These are phyloP conservation scores for Cosmorhoe ocellata DNA, from an alignment of 2,888 invertebrate species.

Conservation along the genomic window DNA sequence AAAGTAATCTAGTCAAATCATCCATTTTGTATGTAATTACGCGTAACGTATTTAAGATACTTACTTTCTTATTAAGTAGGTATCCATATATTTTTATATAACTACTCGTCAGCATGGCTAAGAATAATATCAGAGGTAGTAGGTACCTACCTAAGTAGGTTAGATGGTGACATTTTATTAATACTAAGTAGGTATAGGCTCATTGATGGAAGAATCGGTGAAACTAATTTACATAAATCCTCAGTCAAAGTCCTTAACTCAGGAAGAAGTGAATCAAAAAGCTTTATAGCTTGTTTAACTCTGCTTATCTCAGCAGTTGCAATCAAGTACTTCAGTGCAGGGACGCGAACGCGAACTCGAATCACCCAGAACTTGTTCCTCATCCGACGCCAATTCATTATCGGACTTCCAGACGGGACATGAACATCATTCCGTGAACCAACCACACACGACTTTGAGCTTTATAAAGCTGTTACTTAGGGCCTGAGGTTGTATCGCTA, in stretches of 20 bases:
- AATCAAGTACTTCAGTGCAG: constrained; percentile 43
- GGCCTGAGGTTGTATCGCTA: constrained; percentile 40
- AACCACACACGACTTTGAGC: constrained; percentile 33
- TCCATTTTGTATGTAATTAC: too few species aligned
- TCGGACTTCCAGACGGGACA: constrained; percentile 68
- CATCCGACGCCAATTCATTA: constrained; percentile 76
- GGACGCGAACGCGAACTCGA: constrained; percentile 59
- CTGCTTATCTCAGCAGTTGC: constrained; percentile 37
- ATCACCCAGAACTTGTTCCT: constrained; percentile 70
- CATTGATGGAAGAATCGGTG: too few species aligned
- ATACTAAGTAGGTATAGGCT: too few species aligned
- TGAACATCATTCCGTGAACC: constrained; percentile 56
- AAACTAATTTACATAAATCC: too few species aligned
- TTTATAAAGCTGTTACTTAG: constrained; percentile 27
- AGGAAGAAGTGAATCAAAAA: constrained; percentile 23
- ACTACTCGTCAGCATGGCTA: too few species aligned
- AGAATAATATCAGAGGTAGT: too few species aligned
- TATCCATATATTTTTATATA: too few species aligned
- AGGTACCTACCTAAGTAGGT: too few species aligned
- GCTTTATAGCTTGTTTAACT: constrained; percentile 27
- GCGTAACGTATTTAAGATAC: too few species aligned
- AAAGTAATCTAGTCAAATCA: too few species aligned
- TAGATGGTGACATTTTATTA: too few species aligned
- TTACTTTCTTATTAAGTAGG: too few species aligned
- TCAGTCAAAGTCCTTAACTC: not conserved